Evolutionary conservation across 2,113 vertebrate species (phyloP).

Genomic region (Pygoscelis adeliae): DNA sequence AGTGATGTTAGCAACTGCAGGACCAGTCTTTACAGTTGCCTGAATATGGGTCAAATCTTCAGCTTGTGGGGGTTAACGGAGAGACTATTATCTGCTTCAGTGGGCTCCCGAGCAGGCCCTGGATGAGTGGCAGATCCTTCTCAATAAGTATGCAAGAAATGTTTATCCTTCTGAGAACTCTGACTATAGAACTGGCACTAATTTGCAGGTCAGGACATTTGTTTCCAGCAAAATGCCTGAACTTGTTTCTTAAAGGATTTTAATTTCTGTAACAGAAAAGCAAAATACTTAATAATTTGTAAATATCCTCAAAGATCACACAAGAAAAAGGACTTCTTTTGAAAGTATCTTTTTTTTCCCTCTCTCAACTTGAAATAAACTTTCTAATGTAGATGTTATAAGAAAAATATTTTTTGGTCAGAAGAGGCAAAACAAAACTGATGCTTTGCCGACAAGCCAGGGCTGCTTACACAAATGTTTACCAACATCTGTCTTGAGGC

Average conservation of each 20-base stretch:
- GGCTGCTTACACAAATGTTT: neutral
- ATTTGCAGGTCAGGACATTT: conserved; percentile 7
- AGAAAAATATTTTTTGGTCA: neutral
- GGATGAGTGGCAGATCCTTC: neutral
- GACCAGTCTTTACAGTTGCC: neutral
- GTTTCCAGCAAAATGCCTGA: conserved; percentile 23
- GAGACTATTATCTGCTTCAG: neutral
- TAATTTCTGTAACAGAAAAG: neutral
- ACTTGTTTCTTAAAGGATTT: neutral
- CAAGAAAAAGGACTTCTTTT: neutral
- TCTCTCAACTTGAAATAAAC: neutral
- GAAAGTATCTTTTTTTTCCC: neutral
- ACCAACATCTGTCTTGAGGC: neutral
- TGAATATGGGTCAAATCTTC: neutral
- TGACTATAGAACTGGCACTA: neutral
- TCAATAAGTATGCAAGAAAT: neutral
- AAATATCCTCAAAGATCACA: neutral
- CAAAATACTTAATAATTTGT: neutral
- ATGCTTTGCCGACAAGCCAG: neutral
- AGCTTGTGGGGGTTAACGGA: neutral
- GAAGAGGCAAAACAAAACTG: neutral
- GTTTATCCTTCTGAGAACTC: conserved; percentile 10
- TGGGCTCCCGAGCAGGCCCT: rapidly evolving
- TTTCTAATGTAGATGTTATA: neutral
- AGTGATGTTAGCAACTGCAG: too few species aligned